Conservation (phyloP, 2,113 vertebrate species). For the Daboia siamensis region DNA sequence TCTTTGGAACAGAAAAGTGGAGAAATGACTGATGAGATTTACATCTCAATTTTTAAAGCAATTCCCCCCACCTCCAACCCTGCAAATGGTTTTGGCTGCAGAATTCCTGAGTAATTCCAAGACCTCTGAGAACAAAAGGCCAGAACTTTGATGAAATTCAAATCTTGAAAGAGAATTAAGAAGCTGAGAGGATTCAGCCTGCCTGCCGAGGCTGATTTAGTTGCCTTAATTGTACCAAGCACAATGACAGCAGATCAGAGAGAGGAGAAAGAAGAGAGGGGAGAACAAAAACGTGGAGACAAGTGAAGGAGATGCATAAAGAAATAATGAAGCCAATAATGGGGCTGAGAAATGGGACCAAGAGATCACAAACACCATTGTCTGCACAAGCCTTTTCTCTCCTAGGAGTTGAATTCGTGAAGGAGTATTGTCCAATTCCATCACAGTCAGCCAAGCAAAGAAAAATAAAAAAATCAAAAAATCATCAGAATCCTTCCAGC, state of each 20-base stretch:
- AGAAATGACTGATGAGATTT: conserved; percentile 3
- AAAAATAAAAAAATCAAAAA: background rate
- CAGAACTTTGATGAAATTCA: conserved; percentile 13
- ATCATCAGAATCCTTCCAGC: background rate
- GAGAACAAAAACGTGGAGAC: conserved; percentile 2
- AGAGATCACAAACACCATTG: background rate
- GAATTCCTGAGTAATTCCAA: conserved; percentile 8
- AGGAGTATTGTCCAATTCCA: background rate
- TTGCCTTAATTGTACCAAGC: conserved; percentile 17
- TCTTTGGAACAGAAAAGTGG: background rate
- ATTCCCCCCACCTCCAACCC: background rate
- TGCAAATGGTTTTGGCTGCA: background rate
- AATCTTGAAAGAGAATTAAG: conserved; percentile 34
- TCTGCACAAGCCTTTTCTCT: background rate
- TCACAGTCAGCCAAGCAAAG: background rate
- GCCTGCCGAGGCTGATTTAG: conserved; percentile 20
- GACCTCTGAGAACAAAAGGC: conserved; percentile 20
- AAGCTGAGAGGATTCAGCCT: background rate
- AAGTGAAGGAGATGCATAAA: conserved; percentile 8
- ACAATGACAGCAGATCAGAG: conserved; percentile 1
- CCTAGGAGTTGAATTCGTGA: background rate
- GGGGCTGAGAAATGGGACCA: background rate
- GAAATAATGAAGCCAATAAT: conserved; percentile 6
- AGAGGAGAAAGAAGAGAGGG: background rate
- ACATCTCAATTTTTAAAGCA: conserved; percentile 22